A percentile compares a stretch with the other conserved stretches of the same genome.
Evolutionary conservation across 2,888 invertebrate species (phyloP).

Genomic region (Rhopalosiphum nymphaeae): DNA sequence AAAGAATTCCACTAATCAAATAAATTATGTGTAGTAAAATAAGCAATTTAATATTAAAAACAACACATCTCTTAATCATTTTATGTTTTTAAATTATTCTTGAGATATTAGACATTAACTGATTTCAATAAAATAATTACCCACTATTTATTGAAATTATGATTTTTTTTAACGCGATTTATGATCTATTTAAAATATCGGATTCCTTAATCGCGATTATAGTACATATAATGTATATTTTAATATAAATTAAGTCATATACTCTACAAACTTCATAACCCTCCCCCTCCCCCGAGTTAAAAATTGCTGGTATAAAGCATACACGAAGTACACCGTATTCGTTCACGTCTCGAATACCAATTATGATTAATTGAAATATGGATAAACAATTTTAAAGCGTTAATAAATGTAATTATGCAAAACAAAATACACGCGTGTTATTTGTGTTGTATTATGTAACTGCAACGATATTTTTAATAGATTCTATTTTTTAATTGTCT

Average conservation of each 20-base stretch:
- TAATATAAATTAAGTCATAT: background rate
- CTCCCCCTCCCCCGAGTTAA: background rate
- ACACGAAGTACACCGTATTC: background rate
- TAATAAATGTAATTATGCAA: conserved; percentile 9
- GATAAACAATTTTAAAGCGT: background rate
- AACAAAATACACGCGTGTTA: background rate
- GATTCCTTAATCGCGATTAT: background rate
- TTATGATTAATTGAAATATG: background rate
- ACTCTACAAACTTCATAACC: background rate
- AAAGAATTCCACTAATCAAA: background rate
- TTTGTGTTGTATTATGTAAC: background rate
- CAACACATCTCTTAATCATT: background rate
- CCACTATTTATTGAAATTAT: background rate
- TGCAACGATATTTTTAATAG: background rate
- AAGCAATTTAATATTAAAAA: background rate
- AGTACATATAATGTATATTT: background rate
- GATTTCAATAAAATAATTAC: background rate
- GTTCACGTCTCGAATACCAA: background rate
- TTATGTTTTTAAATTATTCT: background rate
- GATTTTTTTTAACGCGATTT: background rate
- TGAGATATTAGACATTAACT: background rate
- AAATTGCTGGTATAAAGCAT: background rate
- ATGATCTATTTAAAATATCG: background rate
- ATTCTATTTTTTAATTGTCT: background rate
- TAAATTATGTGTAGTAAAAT: background rate